Conservation (phyloP, 2,888 invertebrate genomes). For the Cyaniris semiargus region DNA sequence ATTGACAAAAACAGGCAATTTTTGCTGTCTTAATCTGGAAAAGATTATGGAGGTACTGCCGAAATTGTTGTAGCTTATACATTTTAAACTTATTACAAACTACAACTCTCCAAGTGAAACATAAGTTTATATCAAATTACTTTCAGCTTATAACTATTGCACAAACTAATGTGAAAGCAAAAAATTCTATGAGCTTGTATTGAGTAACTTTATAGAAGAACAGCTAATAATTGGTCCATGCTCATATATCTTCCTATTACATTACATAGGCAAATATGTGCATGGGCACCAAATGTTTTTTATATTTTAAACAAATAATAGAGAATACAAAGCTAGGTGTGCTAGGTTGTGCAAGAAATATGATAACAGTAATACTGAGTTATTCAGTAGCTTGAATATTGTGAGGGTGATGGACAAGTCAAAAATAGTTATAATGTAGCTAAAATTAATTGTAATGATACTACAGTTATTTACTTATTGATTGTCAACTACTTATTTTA, state of each 20-base stretch:
- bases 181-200: neutral
- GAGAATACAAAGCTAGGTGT: conserved; percentile 19
- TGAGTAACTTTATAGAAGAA: neutral
- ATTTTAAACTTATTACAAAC: neutral
- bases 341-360: conserved; percentile 21
- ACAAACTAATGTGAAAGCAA: neutral
- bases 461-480: neutral
- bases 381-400: conserved; percentile 35
- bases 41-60: neutral
- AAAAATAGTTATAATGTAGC: neutral
- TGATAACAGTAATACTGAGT: conserved; percentile 15
- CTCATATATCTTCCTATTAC: neutral
- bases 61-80: neutral
- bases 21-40: neutral
- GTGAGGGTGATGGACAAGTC: conserved; percentile 35
- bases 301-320: neutral
- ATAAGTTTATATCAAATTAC: neutral
- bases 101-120: neutral
- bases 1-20: neutral
- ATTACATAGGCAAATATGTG: neutral
- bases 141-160: neutral
- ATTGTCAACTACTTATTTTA: neutral
- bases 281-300: neutral
- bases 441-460: neutral
- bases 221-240: neutral